Conservation (phyloP, 2,888 invertebrate species). For the Synanthedon formicaeformis region DNA sequence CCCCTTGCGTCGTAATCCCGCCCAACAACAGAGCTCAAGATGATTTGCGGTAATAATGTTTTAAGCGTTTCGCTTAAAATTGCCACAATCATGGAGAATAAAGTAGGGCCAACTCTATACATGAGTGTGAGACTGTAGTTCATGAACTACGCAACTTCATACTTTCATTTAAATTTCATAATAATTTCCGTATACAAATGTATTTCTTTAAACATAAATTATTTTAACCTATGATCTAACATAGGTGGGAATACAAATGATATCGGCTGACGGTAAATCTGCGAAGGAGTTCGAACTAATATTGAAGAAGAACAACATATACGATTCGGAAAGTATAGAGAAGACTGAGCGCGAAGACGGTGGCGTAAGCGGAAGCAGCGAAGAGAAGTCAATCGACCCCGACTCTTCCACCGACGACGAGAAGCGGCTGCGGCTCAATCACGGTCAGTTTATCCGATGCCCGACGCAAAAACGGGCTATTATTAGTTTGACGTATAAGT, state of each 20-base stretch:
- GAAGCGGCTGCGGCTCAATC: conserved; percentile 55
- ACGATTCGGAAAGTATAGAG: conserved; percentile 38
- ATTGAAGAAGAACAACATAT: conserved; percentile 54
- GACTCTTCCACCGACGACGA: conserved; percentile 56
- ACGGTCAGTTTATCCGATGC: conserved; percentile 25
- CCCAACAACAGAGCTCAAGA: no score
- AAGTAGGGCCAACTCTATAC: no score
- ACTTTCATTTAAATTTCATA: no score
- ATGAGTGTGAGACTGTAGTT: no score
- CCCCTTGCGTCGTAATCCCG: no score
- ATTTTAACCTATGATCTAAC: conserved; percentile 4
- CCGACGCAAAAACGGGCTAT: no score
- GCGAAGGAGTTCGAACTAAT: conserved; percentile 61
- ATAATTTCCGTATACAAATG: no score
- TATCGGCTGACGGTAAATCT: conserved; percentile 55
- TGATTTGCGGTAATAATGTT: no score
- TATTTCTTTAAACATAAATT: neutral
- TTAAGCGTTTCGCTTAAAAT: no score
- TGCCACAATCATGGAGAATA: no score
- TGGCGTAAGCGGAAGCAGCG: conserved; percentile 30
- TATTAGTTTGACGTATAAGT: no score
- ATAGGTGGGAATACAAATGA: conserved; percentile 56
- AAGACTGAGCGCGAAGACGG: conserved; percentile 43
- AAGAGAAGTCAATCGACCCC: conserved; percentile 36
- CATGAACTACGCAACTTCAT: no score